These are phyloP conservation scores for Leguminivora glycinivorella DNA, from an alignment of 1,140 invertebrate species.

Conservation along the genomic window DNA sequence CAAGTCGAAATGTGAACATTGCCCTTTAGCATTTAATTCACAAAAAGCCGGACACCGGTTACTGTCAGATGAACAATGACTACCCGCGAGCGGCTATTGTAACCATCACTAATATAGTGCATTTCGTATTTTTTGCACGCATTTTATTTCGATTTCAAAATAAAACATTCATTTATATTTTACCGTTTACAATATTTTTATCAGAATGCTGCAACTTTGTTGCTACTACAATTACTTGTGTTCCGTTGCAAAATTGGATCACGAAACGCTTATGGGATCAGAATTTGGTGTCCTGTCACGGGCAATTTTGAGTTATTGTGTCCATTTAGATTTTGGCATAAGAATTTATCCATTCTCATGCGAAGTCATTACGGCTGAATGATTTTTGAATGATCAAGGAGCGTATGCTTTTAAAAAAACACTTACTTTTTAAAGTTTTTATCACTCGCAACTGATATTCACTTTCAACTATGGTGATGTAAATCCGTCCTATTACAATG, in stretches of 20 bases:
- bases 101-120: not conserved
- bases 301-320: not conserved
- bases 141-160: slow-evolving; percentile 2
- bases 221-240: not conserved
- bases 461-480: no score
- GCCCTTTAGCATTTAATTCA: not conserved
- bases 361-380: not conserved
- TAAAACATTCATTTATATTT: not conserved
- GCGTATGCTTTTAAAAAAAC: no score
- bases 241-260: not conserved
- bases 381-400: no score
- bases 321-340: not conserved
- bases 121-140: not conserved
- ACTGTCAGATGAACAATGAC: slow-evolving; percentile 1
- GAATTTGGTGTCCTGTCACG: not conserved
- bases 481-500: no score
- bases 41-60: slow-evolving; percentile 3
- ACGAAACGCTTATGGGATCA: not conserved
- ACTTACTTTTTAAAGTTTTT: no score
- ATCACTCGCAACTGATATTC: no score
- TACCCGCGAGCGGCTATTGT: slow-evolving; percentile 8
- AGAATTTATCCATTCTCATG: not conserved
- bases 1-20: not conserved
- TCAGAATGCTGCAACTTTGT: not conserved
- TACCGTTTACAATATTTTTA: not conserved